These are phyloP conservation scores for Matsumurasca onukii DNA, from an alignment of 1,140 invertebrate genomes.

Conservation along the genomic window DNA sequence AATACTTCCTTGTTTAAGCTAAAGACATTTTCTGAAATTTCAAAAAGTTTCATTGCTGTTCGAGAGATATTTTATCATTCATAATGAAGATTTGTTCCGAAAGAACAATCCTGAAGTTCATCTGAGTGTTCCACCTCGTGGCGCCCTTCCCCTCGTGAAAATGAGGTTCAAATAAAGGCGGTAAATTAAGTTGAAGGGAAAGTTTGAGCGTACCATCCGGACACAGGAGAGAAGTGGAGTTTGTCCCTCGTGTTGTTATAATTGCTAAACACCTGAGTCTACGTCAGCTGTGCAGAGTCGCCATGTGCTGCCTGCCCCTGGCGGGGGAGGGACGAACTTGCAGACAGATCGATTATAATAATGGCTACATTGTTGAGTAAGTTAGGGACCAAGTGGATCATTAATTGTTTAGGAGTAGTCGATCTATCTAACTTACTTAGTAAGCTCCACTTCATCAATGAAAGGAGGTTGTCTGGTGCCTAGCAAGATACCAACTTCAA, in stretches of 20 bases:
- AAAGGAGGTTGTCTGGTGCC: no score
- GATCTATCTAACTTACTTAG: no score
- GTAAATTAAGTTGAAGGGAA: conserved; percentile 16
- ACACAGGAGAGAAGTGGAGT: background rate
- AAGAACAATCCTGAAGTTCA: conserved; percentile 15
- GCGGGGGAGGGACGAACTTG: background rate
- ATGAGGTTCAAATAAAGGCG: conserved; percentile 23
- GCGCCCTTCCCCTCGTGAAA: background rate
- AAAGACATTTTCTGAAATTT: no score
- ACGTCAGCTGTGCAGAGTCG: background rate
- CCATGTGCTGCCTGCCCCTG: background rate
- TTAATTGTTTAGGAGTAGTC: no score
- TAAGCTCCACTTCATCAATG: no score
- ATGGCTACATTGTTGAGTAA: conserved; percentile 10
- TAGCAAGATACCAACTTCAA: no score
- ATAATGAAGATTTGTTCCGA: conserved; percentile 7
- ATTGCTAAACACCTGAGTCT: background rate
- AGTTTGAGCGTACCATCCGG: background rate
- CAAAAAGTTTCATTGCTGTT: no score
- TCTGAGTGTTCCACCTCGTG: background rate
- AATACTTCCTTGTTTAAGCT: no score
- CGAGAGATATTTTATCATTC: no score
- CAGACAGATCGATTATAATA: conserved; percentile 15
- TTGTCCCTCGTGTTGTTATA: background rate
- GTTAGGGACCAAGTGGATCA: background rate